Percentiles rank a stretch among this genome's conserved stretches.
phyloP scores from a whole-genome alignment of 2,888 invertebrate species.

The Drosophila mulleri region DNA sequence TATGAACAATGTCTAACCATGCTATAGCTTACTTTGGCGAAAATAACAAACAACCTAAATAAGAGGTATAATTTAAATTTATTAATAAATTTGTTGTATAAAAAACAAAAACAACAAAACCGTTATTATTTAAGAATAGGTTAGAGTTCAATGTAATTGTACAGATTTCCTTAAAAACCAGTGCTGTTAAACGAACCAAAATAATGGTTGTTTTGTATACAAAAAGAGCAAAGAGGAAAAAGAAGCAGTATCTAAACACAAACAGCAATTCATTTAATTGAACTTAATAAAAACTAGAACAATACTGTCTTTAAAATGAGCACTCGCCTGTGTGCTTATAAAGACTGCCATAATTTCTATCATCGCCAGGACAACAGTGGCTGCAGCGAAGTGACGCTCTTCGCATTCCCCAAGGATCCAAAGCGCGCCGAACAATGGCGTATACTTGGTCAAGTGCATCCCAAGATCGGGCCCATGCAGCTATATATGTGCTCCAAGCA shows the following conservation, averaged over 20 bases:
- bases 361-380: conserved; percentile 21
- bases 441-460: conserved; percentile 62
- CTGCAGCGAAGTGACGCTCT: conserved; percentile 62
- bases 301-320: conserved; percentile 36
- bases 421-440: conserved; percentile 74
- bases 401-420: conserved; percentile 78
- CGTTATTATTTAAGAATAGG: too few relatives aligned
- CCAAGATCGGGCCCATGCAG: conserved; percentile 43
- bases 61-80: not conserved
- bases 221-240: not conserved
- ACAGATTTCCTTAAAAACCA: not conserved
- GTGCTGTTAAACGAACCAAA: not conserved
- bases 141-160: not conserved
- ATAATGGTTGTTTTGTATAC: not conserved
- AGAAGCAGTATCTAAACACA: not conserved
- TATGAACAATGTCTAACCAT: too few relatives aligned
- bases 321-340: conserved; percentile 67
- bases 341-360: conserved; percentile 63
- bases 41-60: too few relatives aligned
- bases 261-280: not conserved
- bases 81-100: not conserved
- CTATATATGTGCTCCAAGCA: conserved; percentile 80
- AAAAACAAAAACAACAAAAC: not conserved
- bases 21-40: too few relatives aligned
- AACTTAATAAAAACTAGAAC: too few relatives aligned